Conservation (phyloP, 2,113 vertebrate genomes). For the Mesocricetus auratus region DNA sequence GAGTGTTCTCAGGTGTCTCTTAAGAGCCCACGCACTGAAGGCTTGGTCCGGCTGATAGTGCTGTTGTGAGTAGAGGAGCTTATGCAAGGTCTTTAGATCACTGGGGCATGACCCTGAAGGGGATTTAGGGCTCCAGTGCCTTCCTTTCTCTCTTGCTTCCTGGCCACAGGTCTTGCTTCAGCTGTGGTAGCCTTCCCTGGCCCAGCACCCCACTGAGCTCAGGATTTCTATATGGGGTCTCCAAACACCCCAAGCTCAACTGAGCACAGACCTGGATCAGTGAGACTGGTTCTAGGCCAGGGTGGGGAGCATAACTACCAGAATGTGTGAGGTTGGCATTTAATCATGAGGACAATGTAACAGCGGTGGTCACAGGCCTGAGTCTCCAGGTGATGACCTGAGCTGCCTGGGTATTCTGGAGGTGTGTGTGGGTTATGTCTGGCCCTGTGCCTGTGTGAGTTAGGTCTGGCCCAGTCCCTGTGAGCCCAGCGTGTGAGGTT, state of each 20-base stretch:
- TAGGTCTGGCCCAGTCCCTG: background rate
- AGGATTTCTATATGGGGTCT: background rate
- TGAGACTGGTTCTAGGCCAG: background rate
- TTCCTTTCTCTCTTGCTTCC: background rate
- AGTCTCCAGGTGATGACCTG: background rate
- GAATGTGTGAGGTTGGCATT: background rate
- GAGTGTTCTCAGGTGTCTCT: background rate
- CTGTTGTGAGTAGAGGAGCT: background rate
- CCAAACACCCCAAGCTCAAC: background rate
- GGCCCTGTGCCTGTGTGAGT: background rate
- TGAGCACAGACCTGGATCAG: background rate
- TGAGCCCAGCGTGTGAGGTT: background rate
- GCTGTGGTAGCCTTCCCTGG: background rate
- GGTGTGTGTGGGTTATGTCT: background rate
- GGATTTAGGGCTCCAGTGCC: background rate
- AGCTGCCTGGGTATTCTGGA: background rate
- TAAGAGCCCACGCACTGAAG: background rate
- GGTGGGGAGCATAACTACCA: background rate
- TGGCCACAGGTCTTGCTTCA: background rate
- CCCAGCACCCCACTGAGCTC: background rate
- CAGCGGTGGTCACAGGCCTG: background rate
- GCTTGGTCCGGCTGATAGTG: background rate
- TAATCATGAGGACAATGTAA: background rate
- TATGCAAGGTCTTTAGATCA: background rate
- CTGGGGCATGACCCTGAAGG: too few species aligned